These are phyloP conservation scores for Heliconius charithonia DNA, from an alignment of 2,888 invertebrate genomes.

Conservation along the genomic window DNA sequence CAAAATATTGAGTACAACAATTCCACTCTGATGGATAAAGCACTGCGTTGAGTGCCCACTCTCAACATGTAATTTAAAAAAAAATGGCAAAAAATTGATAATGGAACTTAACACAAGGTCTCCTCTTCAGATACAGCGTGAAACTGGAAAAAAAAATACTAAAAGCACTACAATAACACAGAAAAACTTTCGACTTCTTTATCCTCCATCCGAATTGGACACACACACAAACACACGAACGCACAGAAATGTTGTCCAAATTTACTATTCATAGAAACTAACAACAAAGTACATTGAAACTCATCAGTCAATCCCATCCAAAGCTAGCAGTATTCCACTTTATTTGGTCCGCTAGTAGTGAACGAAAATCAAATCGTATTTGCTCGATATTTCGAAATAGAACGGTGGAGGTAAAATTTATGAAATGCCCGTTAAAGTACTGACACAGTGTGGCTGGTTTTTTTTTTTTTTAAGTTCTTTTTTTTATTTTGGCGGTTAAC, in stretches of 20 bases:
- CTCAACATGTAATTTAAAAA: too few relatives aligned
- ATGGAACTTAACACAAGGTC: not conserved
- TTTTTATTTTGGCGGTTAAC: too few relatives aligned
- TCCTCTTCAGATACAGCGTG: not conserved
- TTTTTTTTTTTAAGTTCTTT: not conserved
- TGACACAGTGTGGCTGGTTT: not conserved
- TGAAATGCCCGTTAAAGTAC: slow-evolving; percentile 12
- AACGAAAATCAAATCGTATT: slow-evolving; percentile 29
- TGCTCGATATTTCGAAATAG: slow-evolving; percentile 24
- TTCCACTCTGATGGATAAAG: too few relatives aligned
- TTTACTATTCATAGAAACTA: slow-evolving; percentile 27
- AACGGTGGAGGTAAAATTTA: slow-evolving; percentile 1
- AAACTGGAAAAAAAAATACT: not conserved
- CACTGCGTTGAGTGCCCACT: too few relatives aligned
- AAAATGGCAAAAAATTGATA: too few relatives aligned
- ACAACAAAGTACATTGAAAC: slow-evolving; percentile 26
- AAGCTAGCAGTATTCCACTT: slow-evolving; percentile 22
- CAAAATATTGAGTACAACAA: too few relatives aligned
- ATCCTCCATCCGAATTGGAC: not conserved
- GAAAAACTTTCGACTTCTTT: too few relatives aligned
- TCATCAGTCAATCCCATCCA: slow-evolving; percentile 27
- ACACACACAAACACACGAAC: not conserved
- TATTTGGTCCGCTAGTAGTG: slow-evolving; percentile 16
- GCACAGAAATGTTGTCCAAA: slow-evolving; percentile 1
- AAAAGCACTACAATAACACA: too few relatives aligned